Conservation (phyloP, 2,113 vertebrate genomes). For the Microtus ochrogaster region DNA sequence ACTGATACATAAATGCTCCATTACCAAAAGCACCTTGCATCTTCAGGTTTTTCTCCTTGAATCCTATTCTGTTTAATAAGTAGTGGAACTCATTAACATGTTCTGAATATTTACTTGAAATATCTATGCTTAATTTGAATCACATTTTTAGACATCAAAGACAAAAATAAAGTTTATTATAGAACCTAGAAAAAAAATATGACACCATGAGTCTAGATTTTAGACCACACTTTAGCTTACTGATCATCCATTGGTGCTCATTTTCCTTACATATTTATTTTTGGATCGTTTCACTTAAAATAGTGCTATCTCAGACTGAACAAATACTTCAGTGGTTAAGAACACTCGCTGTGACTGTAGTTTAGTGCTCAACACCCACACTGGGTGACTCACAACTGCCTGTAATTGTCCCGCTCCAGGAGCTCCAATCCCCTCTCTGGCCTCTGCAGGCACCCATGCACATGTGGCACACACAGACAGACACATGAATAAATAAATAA, state of each 20-base stretch:
- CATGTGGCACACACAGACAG: not conserved
- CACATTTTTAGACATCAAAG: slow-evolving; percentile 25
- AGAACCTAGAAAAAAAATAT: slow-evolving; percentile 15
- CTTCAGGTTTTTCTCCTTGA: slow-evolving; percentile 12
- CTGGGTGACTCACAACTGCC: not conserved
- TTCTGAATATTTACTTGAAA: slow-evolving; percentile 20
- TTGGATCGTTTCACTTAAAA: slow-evolving; percentile 21
- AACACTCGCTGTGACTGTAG: not conserved
- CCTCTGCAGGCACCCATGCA: not conserved
- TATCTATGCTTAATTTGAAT: not conserved
- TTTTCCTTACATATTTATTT: not conserved
- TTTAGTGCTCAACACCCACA: not conserved
- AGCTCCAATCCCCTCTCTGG: not conserved
- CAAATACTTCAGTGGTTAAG: not conserved
- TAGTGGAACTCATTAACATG: slow-evolving; percentile 34
- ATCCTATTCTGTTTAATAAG: not conserved
- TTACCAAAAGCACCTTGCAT: not conserved
- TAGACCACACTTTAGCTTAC: slow-evolving; percentile 29
- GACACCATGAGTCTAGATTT: not conserved
- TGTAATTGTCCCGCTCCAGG: not conserved
- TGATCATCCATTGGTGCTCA: slow-evolving; percentile 1
- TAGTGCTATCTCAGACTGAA: not conserved
- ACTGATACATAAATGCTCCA: slow-evolving; percentile 66
- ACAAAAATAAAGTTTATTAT: slow-evolving; percentile 51
- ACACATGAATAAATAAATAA: not conserved